Conservation (phyloP, 2,888 invertebrate genomes). For the Caenorhabditis sinica region DNA sequence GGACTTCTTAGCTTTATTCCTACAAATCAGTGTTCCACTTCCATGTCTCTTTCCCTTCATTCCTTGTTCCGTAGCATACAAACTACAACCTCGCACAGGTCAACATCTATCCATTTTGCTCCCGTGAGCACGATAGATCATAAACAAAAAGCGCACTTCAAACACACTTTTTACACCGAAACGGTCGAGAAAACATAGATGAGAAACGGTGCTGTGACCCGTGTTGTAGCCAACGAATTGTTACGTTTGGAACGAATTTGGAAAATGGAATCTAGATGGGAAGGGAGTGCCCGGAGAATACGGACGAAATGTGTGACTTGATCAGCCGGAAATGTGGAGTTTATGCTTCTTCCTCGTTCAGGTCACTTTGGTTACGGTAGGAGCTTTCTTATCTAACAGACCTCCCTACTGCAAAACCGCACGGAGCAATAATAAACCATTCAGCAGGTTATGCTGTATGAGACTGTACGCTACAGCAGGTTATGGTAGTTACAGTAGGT, state of each 20-base stretch:
- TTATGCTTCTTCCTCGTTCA: neutral
- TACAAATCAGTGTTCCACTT: conserved; percentile 4
- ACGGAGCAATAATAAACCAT: neutral
- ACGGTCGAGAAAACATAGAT: conserved; percentile 7
- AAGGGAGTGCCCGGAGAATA: neutral
- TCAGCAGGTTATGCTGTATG: no score
- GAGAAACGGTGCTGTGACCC: conserved; percentile 11
- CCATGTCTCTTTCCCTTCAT: neutral
- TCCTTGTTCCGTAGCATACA: conserved; percentile 18
- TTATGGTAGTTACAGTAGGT: no score
- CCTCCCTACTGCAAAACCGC: no score
- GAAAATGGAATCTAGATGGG: neutral
- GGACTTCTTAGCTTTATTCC: neutral
- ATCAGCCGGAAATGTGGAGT: neutral
- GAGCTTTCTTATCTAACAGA: no score
- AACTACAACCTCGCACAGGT: conserved; percentile 14
- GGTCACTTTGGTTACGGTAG: no score
- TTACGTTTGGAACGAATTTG: conserved; percentile 20
- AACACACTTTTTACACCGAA: conserved; percentile 36
- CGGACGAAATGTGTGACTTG: neutral
- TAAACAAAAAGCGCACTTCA: conserved; percentile 37
- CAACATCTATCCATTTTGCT: conserved; percentile 19
- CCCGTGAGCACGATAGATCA: conserved; percentile 24
- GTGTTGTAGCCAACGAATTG: conserved; percentile 29
- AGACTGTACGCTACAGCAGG: no score